Evolutionary conservation across 1,140 invertebrate species (phyloP), one percentile per base, ranked within the genome.

Genomic region (Lucilia sericata): DNA sequence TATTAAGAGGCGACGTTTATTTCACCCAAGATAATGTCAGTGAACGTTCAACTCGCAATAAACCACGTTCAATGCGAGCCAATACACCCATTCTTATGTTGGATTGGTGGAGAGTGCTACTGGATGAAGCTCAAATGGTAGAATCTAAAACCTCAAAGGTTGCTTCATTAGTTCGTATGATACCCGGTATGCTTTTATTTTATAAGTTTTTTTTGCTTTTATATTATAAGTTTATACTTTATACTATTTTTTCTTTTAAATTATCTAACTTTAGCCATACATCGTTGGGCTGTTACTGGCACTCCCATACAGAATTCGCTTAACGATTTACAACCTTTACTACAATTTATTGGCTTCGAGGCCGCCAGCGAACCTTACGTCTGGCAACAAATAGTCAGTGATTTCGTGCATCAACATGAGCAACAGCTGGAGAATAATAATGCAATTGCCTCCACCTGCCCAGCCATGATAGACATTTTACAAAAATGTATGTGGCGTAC

Each of bases 71-170:
- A 70, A 88, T 91, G 84, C 86, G 86, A 0, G 91, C 92, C 12
- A 92, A 92, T 7, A 92, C 93, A 42, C 95, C 96, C 7, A 89
- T 97, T 1, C 90, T 93, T 1, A 92, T 93, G 87, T 92, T 97
- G 0, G 90, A 94, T 78, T 97, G 95, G 95, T 96, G 95, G 95
- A 92, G 96, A 65, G 91, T 96, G 34, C 96, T 95, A 88, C 91
- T 97, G 14, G 96, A 97, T 92, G 96, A 97, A 92, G 96, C 95
- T 60, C 96, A 97, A 91, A 96, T 96, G 93, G 95, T 96, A 1
- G 96, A 96, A 89, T 92, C 92, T 85, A 87, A 82, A 30, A 84
- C 85, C 5, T 87, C 88, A 0, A 78, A 85, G 10, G 91, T 92
- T 1, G 92, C 93, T 4, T 92, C 92, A 47, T 91, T 92, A 86